Evolutionary conservation across 2,888 invertebrate species (phyloP).

Genomic region (Amiota mariae): DNA sequence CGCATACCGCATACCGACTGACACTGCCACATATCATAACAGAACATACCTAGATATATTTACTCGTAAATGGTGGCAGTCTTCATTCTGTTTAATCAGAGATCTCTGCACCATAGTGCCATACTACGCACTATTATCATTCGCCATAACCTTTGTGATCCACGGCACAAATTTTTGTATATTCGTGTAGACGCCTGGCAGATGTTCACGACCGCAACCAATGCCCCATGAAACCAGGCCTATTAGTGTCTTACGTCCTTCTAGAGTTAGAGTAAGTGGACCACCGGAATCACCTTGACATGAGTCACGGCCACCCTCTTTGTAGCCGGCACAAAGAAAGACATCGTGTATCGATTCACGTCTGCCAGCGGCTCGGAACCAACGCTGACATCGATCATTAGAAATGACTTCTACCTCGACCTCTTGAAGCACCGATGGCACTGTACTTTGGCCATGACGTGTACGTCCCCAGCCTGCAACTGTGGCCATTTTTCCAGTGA

Average conservation of each 20-base stretch:
- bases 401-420: constrained; percentile 91
- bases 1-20: constrained; percentile 25
- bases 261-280: constrained; percentile 88
- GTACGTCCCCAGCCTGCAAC: constrained; percentile 96
- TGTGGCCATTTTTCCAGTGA: constrained; percentile 90
- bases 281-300: constrained; percentile 89
- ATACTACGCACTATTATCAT: constrained; percentile 71
- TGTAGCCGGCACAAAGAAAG: constrained; percentile 93
- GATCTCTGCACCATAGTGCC: neutral
- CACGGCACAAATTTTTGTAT: constrained; percentile 94
- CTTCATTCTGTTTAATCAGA: constrained; percentile 48
- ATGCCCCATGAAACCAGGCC: constrained; percentile 93
- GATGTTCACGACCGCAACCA: constrained; percentile 90
- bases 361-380: constrained; percentile 92
- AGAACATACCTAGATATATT: constrained; percentile 40
- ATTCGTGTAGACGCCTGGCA: constrained; percentile 93
- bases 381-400: constrained; percentile 91
- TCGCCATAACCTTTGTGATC: constrained; percentile 86
- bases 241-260: constrained; percentile 89
- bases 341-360: constrained; percentile 95
- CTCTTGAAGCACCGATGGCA: constrained; percentile 89
- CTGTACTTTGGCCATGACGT: constrained; percentile 89
- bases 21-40: constrained; percentile 30
- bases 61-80: constrained; percentile 50
- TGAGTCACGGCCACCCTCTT: constrained; percentile 86